These are phyloP conservation scores for Erythrocercus mccallii DNA, from an alignment of 2,113 vertebrate genomes.

Conservation along the genomic window DNA sequence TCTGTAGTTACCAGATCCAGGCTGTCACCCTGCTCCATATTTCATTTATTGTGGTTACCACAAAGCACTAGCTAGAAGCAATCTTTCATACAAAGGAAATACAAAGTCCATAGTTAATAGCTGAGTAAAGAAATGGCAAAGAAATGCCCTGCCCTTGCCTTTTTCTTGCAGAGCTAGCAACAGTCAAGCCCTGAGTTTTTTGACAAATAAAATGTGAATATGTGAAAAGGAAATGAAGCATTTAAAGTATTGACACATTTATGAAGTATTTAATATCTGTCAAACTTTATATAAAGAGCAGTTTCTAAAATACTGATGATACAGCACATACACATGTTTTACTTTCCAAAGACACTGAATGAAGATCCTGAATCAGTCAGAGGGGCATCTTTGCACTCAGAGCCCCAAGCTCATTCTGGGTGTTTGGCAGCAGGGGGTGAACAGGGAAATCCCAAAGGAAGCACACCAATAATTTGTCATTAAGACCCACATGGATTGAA, in stretches of 20 bases:
- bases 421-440: not conserved
- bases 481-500: not conserved
- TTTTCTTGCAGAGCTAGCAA: not conserved
- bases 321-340: not conserved
- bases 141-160: not conserved
- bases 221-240: not conserved
- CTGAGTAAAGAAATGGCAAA: not conserved
- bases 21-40: not conserved
- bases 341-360: not conserved
- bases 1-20: not conserved
- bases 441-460: not conserved
- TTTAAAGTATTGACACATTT: not conserved
- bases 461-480: not conserved
- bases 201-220: not conserved
- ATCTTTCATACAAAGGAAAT: not conserved
- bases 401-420: not conserved
- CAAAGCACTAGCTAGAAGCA: not conserved
- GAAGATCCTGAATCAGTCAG: not conserved
- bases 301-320: not conserved
- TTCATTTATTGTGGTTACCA: not conserved
- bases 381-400: not conserved
- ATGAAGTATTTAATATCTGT: not conserved
- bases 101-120: not conserved
- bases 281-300: not conserved
- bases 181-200: not conserved